These are phyloP conservation scores for Thalassoma bifasciatum DNA, from an alignment of 2,113 vertebrate genomes.

Conservation along the genomic window DNA sequence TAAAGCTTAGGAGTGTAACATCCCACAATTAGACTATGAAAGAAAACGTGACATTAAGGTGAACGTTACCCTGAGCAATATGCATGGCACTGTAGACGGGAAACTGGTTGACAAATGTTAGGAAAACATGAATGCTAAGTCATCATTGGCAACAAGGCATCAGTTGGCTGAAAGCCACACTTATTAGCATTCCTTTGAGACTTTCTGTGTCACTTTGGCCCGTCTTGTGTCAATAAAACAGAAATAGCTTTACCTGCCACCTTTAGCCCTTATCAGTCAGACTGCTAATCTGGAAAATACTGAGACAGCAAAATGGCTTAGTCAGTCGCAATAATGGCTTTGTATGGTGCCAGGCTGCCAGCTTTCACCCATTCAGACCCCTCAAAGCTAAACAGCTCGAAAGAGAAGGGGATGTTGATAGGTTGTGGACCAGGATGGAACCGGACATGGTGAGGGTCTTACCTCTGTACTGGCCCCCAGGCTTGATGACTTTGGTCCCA, in stretches of 20 bases:
- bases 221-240: slow-evolving; percentile 21
- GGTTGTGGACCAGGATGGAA: slow-evolving; percentile 22
- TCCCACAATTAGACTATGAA: slow-evolving; percentile 40
- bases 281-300: slow-evolving; percentile 60
- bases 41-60: slow-evolving; percentile 41
- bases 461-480: slow-evolving; percentile 85
- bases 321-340: slow-evolving; percentile 44
- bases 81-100: background rate
- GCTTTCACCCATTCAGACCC: slow-evolving; percentile 62
- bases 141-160: background rate
- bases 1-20: background rate
- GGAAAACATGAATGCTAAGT: background rate
- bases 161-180: background rate
- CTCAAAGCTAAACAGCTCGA: slow-evolving; percentile 43
- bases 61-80: slow-evolving; percentile 24
- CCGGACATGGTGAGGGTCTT: slow-evolving; percentile 32
- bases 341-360: slow-evolving; percentile 48
- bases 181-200: background rate
- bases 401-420: slow-evolving; percentile 35
- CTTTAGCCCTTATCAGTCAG: slow-evolving; percentile 47
- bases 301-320: slow-evolving; percentile 43
- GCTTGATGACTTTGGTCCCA: slow-evolving; percentile 92
- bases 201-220: slow-evolving; percentile 15
- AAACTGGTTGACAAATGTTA: background rate
- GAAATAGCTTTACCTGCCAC: slow-evolving; percentile 37